phyloP scores from a whole-genome alignment of 2,797 vertebrate genomes.

The Sparus aurata region DNA sequence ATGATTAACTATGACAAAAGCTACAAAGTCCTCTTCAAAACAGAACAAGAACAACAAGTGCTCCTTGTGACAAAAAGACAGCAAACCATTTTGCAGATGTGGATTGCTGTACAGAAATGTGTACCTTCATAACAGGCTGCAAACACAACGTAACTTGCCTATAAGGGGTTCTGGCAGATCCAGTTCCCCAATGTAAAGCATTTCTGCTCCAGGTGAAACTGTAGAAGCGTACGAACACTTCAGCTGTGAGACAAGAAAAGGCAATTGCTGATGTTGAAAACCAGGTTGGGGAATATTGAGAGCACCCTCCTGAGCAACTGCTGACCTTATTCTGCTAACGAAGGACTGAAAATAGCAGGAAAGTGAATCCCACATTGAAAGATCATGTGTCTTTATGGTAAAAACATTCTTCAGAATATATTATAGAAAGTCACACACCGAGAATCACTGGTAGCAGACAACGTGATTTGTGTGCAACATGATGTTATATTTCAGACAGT shows the following conservation, averaged over 20 bases:
- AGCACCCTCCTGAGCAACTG: not conserved
- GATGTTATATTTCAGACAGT: not conserved
- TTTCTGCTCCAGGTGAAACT: slow-evolving; percentile 32
- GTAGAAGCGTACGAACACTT: slow-evolving; percentile 5
- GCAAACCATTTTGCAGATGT: not conserved
- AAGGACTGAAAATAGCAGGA: not conserved
- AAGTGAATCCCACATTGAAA: not conserved
- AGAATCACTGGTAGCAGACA: not conserved
- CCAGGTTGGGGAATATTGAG: slow-evolving; percentile 30
- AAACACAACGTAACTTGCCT: not conserved
- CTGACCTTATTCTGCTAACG: slow-evolving; percentile 16
- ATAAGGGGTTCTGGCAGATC: slow-evolving; percentile 16
- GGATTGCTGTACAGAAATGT: not conserved
- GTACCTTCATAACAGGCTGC: not conserved
- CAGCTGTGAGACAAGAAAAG: slow-evolving; percentile 12
- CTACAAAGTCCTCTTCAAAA: slow-evolving; percentile 20
- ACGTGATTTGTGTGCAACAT: not conserved
- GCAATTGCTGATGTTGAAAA: slow-evolving; percentile 40
- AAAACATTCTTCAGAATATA: not conserved
- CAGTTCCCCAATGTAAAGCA: slow-evolving; percentile 25
- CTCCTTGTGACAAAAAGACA: slow-evolving; percentile 9
- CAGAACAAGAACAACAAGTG: not conserved
- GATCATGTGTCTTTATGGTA: not conserved
- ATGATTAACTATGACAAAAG: slow-evolving; percentile 9
- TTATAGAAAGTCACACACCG: not conserved